These are phyloP conservation scores for Macaria notata DNA, from an alignment of 2,888 invertebrate genomes.

Conservation along the genomic window DNA sequence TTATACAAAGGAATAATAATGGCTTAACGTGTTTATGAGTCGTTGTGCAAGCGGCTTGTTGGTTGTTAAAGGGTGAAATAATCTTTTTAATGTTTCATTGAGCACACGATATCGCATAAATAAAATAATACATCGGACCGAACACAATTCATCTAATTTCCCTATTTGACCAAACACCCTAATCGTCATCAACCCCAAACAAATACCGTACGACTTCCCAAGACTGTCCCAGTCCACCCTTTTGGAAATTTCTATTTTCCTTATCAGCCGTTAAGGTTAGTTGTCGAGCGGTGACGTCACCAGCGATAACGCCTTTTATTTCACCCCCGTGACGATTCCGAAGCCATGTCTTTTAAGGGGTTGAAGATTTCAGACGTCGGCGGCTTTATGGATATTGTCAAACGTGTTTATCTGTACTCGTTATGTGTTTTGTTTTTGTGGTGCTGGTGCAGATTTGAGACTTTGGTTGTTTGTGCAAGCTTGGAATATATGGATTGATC, in stretches of 20 bases:
- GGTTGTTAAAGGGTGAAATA: no score
- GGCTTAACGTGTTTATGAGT: no score
- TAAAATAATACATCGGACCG: no score
- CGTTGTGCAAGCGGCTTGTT: no score
- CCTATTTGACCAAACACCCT: constrained; percentile 6
- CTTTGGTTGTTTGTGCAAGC: no score
- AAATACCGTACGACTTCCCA: constrained; percentile 13
- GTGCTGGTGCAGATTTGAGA: no score
- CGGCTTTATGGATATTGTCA: constrained; percentile 1
- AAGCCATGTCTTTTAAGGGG: constrained; percentile 29
- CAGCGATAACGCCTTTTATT: constrained; percentile 35
- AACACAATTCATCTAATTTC: not conserved
- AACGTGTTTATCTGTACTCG: not conserved
- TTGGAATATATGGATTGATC: no score
- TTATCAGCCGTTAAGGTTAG: constrained; percentile 41
- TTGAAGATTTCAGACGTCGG: constrained; percentile 11
- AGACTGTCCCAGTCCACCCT: constrained; percentile 18
- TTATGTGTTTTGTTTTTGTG: not conserved
- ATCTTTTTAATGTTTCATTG: no score
- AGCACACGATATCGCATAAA: no score
- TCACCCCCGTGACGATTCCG: constrained; percentile 30
- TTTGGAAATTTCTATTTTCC: constrained; percentile 25
- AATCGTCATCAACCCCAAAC: constrained; percentile 10
- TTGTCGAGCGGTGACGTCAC: constrained; percentile 32
- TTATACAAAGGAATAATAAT: no score